A percentile compares a stretch with the other conserved stretches of the same genome.
Evolutionary conservation across 2,113 vertebrate genomes (phyloP).

Genomic region (Nestor notabilis): DNA sequence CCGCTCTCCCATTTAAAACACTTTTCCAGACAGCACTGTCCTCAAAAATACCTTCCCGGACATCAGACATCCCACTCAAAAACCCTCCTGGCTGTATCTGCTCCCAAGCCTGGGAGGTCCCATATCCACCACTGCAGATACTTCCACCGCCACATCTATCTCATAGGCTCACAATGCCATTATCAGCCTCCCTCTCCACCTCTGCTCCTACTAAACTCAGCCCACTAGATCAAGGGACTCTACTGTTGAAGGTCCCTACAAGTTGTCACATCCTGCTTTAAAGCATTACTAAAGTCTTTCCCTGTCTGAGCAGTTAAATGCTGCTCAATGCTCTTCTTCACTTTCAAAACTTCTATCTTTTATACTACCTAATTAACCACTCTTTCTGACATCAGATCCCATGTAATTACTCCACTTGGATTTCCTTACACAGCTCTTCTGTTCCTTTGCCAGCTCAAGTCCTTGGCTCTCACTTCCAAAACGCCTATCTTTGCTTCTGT

Average conservation of each 20-base stretch:
- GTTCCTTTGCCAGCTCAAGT: constrained; percentile 30
- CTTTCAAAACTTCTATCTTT: background rate
- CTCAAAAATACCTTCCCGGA: background rate
- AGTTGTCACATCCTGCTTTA: background rate
- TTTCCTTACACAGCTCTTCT: background rate
- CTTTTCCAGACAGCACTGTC: background rate
- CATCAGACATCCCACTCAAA: background rate
- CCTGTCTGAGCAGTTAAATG: background rate
- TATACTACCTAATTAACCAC: constrained; percentile 19
- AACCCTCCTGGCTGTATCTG: background rate
- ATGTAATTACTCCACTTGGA: constrained; percentile 34
- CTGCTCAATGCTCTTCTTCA: background rate
- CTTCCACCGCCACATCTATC: too few species aligned
- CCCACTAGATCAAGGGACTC: background rate
- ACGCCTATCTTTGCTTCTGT: constrained; percentile 9
- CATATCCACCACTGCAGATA: background rate
- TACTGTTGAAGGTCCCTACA: background rate
- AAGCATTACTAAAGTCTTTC: background rate
- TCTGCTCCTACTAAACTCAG: background rate
- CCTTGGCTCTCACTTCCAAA: constrained; percentile 26
- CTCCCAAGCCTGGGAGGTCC: background rate
- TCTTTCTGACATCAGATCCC: constrained; percentile 38
- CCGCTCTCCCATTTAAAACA: background rate
- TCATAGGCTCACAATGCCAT: background rate
- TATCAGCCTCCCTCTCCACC: background rate